Evolutionary conservation across 2,113 vertebrate species (phyloP).

Genomic region (Entomyzon cyanotis): DNA sequence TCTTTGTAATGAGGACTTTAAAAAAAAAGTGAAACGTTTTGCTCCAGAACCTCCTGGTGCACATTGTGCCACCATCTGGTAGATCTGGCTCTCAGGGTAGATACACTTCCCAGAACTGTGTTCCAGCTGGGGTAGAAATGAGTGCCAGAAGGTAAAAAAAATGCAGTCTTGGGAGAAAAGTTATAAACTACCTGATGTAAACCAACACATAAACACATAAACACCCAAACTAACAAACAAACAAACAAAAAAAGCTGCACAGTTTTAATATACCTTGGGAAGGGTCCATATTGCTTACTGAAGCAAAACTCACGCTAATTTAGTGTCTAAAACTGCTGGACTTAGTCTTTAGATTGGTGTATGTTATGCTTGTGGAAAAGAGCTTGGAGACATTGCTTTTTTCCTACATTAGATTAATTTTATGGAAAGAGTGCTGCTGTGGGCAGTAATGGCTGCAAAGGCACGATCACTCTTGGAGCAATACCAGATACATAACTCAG

Average conservation of each 20-base stretch:
- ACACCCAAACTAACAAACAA: background rate
- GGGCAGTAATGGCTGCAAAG: background rate
- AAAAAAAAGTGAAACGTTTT: background rate
- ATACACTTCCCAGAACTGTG: background rate
- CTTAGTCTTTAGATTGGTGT: background rate
- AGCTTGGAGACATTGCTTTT: background rate
- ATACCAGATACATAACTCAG: background rate
- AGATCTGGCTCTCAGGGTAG: background rate
- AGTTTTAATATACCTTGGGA: background rate
- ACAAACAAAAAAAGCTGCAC: background rate
- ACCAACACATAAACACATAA: background rate
- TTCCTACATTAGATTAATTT: background rate
- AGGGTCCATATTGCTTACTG: background rate
- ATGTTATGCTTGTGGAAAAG: background rate
- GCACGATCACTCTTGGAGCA: background rate
- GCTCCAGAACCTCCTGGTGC: slow-evolving; percentile 14
- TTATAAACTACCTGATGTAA: background rate
- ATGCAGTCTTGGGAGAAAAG: background rate
- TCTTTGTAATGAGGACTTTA: slow-evolving; percentile 38
- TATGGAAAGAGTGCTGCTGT: background rate
- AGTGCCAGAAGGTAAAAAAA: background rate
- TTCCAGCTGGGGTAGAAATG: background rate
- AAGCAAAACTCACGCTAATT: background rate
- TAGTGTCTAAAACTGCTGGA: background rate
- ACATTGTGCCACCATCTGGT: slow-evolving; percentile 47